Conservation (phyloP, 2,888 invertebrate genomes). For the Drosophila colorata region DNA sequence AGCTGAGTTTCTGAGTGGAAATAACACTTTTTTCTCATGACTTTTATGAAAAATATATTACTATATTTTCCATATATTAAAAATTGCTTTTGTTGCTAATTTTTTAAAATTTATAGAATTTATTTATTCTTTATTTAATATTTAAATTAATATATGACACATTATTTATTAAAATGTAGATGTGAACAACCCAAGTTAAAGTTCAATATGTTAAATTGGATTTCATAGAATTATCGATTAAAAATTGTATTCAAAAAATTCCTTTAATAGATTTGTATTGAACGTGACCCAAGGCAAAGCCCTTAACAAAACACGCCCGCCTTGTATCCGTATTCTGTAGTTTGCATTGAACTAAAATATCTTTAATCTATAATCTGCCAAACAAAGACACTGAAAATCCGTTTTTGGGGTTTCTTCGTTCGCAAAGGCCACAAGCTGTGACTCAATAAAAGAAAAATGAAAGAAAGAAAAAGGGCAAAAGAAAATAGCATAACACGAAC, state of each 20-base stretch:
- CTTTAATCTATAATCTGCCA: slow-evolving; percentile 24
- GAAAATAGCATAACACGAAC: slow-evolving; percentile 29
- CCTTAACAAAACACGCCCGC: slow-evolving; percentile 1
- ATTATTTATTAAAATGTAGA: too few species aligned
- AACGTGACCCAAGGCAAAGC: neutral
- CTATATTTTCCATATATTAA: too few species aligned
- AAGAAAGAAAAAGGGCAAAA: neutral
- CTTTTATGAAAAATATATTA: too few species aligned
- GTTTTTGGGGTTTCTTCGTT: slow-evolving; percentile 12
- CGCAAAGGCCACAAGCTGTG: slow-evolving; percentile 20
- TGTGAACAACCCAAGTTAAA: too few species aligned
- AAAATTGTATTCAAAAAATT: neutral
- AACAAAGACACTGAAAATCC: slow-evolving; percentile 23
- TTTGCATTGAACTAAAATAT: slow-evolving; percentile 12
- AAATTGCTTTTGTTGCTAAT: too few species aligned
- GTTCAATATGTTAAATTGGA: neutral
- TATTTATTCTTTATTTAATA: too few species aligned
- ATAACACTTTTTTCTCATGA: too few species aligned
- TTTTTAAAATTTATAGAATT: too few species aligned
- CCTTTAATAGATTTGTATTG: neutral
- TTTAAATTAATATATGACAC: too few species aligned
- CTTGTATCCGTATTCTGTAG: neutral
- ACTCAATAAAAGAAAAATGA: slow-evolving; percentile 36
- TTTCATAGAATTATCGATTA: neutral
- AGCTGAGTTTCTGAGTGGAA: too few species aligned